phyloP scores from a whole-genome alignment of 2,797 vertebrate genomes.

The Molothrus ater region DNA sequence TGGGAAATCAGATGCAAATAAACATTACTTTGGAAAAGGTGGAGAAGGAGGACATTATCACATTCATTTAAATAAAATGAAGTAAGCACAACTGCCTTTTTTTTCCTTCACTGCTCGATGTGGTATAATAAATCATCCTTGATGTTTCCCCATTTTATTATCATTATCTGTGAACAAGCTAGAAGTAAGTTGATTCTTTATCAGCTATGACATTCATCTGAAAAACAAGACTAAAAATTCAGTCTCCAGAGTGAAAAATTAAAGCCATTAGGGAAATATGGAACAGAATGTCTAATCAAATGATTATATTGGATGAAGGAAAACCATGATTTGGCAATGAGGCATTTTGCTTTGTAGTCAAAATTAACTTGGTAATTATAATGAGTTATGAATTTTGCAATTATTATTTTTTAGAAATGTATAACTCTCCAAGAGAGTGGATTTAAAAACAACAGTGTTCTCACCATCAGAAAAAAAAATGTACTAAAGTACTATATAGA shows the following conservation, averaged over 20 bases:
- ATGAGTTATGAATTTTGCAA: not conserved
- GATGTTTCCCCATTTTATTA: constrained; percentile 52
- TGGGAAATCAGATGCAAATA: constrained; percentile 51
- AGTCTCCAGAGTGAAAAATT: constrained; percentile 52
- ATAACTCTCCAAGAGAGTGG: not conserved
- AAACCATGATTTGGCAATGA: constrained; percentile 36
- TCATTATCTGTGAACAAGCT: constrained; percentile 44
- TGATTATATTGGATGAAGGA: constrained; percentile 44
- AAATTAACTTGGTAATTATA: constrained; percentile 49
- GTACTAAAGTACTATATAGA: not conserved
- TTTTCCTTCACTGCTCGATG: constrained; percentile 27
- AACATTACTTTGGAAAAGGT: constrained; percentile 43
- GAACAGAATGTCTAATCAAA: constrained; percentile 57
- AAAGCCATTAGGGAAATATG: constrained; percentile 57
- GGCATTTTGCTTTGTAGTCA: constrained; percentile 60
- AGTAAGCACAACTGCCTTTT: constrained; percentile 9
- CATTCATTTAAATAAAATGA: constrained; percentile 58
- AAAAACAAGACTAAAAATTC: constrained; percentile 55
- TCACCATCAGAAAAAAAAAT: not conserved
- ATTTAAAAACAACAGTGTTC: not conserved
- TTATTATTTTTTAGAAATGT: constrained; percentile 18
- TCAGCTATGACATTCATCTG: constrained; percentile 43
- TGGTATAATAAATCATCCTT: constrained; percentile 59
- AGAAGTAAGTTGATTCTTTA: constrained; percentile 50
- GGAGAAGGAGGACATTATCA: constrained; percentile 44